Conservation (phyloP, 2,113 vertebrate species). For the Calypte anna region DNA sequence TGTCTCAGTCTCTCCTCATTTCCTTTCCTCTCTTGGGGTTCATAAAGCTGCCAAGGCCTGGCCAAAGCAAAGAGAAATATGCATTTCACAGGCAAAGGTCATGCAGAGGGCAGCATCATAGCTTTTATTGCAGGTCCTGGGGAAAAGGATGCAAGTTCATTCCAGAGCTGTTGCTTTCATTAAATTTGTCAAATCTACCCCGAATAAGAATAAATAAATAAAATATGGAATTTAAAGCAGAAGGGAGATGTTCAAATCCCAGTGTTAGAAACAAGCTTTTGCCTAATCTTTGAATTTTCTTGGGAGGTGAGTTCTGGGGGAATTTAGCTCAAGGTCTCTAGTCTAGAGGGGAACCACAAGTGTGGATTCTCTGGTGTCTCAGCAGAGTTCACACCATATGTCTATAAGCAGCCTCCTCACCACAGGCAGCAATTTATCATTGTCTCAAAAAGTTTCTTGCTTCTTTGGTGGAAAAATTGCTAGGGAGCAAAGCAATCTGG, state of each 20-base stretch:
- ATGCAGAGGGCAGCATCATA: constrained; percentile 3
- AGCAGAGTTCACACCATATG: background rate
- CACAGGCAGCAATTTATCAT: background rate
- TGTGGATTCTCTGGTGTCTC: background rate
- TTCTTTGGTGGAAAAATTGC: background rate
- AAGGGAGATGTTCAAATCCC: background rate
- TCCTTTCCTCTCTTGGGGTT: constrained; percentile 48
- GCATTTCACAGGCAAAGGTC: constrained; percentile 19
- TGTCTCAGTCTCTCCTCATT: constrained; percentile 47
- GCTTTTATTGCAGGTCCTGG: background rate
- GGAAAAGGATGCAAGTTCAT: constrained; percentile 1
- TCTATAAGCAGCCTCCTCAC: background rate
- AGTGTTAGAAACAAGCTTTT: background rate
- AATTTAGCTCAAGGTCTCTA: background rate
- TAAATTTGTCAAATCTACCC: background rate
- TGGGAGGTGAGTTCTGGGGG: background rate
- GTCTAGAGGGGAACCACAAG: background rate
- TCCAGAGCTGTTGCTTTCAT: constrained; percentile 1
- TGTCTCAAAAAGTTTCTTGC: background rate
- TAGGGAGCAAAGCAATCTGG: background rate
- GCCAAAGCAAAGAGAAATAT: constrained; percentile 39
- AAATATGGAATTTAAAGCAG: background rate
- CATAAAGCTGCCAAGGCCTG: constrained; percentile 59
- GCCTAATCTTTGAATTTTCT: background rate
- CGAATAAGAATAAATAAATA: constrained; percentile 3